Evolutionary conservation across 2,888 invertebrate genomes (phyloP), one percentile per base, ranked within the genome.

Genomic region (Altica lythri): DNA sequence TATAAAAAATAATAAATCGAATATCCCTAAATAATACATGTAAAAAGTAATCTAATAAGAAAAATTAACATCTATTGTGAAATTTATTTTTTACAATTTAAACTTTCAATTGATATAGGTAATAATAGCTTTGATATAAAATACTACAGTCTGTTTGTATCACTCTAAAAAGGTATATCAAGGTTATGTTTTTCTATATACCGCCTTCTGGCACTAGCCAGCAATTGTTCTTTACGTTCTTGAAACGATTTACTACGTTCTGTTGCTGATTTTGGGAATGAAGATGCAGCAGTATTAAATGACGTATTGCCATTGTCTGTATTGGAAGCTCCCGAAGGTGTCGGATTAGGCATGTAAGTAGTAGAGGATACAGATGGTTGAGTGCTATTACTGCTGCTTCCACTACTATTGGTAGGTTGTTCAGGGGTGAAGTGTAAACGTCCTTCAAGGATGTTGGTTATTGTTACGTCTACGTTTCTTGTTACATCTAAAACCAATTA

Each of bases 361-460:
- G 55, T 53, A 6, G 57, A 35, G 2, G 55, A 55, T 14, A 60
- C 56, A 14, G 63, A 53, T 13, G 63, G 46, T 42, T 59, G 54
- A 9, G 44, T 37, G 30, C n/a, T n/a, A n/a, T n/a, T n/a, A n/a
- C 18, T 45, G 34, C 13, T 17, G 17, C 18, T 45, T 19, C 18
- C 42, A 27, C 13, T 17, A 16, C 18, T 45, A 14, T 46, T 12
- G 9, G 38, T 9, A 59, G 51, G 32, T 45, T 56, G 68, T 70
- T 81, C 81, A 4, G 84, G 81, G 14, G 75, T 79, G 73, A 84
- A 88, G n/a, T 80, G 79, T 2, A 87, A 83, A 53, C 83, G 79
- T 30, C 90, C 90, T 70, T 91, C 91, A 43, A 91, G 78, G 70
- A 92, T 86, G 75, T 90, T 90, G 14, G 90, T 86, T 59, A 91